Percentiles rank a stretch among this genome's conserved stretches.
These are phyloP conservation scores for Athripsodes cinereus DNA, from an alignment of 2,888 invertebrate genomes.

Conservation along the genomic window DNA sequence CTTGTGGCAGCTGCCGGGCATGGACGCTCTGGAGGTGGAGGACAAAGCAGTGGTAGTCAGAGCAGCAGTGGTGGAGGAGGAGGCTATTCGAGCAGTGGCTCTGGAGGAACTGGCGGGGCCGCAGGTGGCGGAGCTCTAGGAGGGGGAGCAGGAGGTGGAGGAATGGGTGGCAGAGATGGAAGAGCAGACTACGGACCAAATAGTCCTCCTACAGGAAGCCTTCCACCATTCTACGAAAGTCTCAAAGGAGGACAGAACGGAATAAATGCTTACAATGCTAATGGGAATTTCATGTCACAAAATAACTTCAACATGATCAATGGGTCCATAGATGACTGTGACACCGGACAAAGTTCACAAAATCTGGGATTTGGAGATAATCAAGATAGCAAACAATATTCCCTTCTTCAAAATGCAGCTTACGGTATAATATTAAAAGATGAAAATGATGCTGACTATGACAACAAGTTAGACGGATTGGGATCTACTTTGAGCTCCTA, in stretches of 20 bases:
- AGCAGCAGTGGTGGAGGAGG: conserved; percentile 44
- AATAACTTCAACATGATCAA: conserved; percentile 65
- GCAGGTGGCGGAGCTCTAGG: conserved; percentile 54
- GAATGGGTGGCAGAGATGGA: conserved; percentile 73
- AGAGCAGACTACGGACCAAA: conserved; percentile 82
- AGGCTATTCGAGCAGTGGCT: conserved; percentile 44
- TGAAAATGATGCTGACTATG: conserved; percentile 71
- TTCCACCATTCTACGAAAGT: conserved; percentile 86
- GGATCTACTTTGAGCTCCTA: conserved; percentile 51
- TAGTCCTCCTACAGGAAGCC: conserved; percentile 78
- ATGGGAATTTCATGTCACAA: conserved; percentile 53
- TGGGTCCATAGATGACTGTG: conserved; percentile 65
- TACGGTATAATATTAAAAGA: conserved; percentile 76
- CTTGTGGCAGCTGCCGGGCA: conserved; percentile 75
- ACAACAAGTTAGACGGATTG: conserved; percentile 64
- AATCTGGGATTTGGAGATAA: conserved; percentile 40
- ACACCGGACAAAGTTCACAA: conserved; percentile 55
- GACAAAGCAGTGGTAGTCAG: conserved; percentile 48
- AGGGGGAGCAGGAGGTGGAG: conserved; percentile 68
- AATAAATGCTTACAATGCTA: conserved; percentile 60
- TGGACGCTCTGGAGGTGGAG: conserved; percentile 61
- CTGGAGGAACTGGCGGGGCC: conserved; percentile 51
- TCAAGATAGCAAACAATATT: conserved; percentile 66
- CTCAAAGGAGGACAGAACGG: conserved; percentile 73
- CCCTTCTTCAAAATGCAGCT: conserved; percentile 74